A percentile compares a stretch with the other conserved stretches of the same genome.
These are phyloP conservation scores for Colius striatus DNA, from an alignment of 2,113 vertebrate genomes.

Conservation along the genomic window DNA sequence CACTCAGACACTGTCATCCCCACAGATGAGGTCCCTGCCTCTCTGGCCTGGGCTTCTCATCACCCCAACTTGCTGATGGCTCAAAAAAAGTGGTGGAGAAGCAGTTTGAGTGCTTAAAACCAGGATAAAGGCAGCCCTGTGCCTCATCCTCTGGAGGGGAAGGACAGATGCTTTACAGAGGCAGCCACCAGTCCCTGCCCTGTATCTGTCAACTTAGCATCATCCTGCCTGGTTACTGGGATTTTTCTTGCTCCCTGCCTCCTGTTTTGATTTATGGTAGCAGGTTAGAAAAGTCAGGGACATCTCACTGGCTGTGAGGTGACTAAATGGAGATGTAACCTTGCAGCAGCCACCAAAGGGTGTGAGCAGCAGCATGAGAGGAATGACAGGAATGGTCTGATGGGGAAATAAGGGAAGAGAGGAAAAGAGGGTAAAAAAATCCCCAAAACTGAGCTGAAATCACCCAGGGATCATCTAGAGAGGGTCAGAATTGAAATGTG, in stretches of 20 bases:
- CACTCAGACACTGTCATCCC: conserved; percentile 16
- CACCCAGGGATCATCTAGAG: not conserved
- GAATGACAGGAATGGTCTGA: not conserved
- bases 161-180: not conserved
- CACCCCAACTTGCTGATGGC: not conserved
- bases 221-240: not conserved
- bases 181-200: not conserved
- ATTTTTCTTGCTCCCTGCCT: conserved; percentile 6
- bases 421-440: accelerated
- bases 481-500: not conserved
- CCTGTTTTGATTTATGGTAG: conserved; percentile 8
- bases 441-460: not conserved
- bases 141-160: not conserved
- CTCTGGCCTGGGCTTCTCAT: conserved; percentile 4
- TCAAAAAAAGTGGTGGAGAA: not conserved
- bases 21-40: conserved; percentile 23
- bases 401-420: not conserved
- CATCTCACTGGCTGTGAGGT: not conserved
- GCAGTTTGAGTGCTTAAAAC: not conserved
- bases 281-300: conserved; percentile 1
- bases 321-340: conserved; percentile 6
- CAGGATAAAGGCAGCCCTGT: not conserved
- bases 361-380: not conserved
- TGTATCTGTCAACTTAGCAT: not conserved
- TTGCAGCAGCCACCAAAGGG: not conserved